phyloP scores from a whole-genome alignment of 2,888 invertebrate genomes.

The Atethmia centrago region DNA sequence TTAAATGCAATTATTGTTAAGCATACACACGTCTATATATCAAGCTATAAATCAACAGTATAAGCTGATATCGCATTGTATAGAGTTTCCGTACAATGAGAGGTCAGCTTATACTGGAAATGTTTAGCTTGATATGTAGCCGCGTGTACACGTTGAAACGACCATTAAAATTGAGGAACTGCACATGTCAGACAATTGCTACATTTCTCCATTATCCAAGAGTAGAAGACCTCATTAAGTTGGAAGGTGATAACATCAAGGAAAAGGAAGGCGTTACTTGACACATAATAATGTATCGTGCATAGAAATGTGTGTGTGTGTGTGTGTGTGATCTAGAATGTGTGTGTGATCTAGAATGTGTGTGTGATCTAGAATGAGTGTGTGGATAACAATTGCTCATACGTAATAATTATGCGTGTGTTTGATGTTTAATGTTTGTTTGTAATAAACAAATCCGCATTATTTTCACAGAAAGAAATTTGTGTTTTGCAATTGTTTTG shows the following conservation, averaged over 20 bases:
- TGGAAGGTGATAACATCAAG: constrained; percentile 34
- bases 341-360: constrained; percentile 7
- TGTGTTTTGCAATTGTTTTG: background rate
- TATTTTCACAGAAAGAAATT: background rate
- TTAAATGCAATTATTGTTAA: background rate
- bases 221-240: background rate
- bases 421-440: background rate
- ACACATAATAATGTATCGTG: constrained; percentile 36
- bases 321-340: constrained; percentile 10
- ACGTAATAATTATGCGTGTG: constrained; percentile 22
- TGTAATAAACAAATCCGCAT: constrained; percentile 13
- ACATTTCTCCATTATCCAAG: constrained; percentile 7
- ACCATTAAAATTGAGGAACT: background rate
- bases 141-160: no score
- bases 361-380: constrained; percentile 6
- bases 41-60: no score
- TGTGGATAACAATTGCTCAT: constrained; percentile 16
- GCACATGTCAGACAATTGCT: background rate
- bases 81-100: no score
- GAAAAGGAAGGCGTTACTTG: constrained; percentile 50
- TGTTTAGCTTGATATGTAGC: no score
- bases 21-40: no score
- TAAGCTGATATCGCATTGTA: no score
- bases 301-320: constrained; percentile 17
- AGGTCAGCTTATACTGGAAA: no score